phyloP scores from a whole-genome alignment of 2,797 vertebrate genomes.

The Phataginus tetradactyla region DNA sequence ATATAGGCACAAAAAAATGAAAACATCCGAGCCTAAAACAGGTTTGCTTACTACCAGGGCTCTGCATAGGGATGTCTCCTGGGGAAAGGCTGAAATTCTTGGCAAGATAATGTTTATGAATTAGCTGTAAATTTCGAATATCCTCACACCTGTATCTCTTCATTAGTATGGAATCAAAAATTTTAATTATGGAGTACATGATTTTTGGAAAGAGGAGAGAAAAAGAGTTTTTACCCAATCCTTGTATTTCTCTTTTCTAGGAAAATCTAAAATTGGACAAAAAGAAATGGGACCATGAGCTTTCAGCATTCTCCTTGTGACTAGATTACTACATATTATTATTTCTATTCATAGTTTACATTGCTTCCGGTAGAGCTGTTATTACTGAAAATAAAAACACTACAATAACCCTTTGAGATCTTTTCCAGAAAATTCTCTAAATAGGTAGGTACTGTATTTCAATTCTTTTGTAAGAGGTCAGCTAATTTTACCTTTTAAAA shows the following conservation, averaged over 20 bases:
- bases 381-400: conserved; percentile 76
- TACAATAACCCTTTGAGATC: conserved; percentile 72
- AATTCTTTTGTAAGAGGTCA: conserved; percentile 37
- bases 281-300: conserved; percentile 54
- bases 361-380: conserved; percentile 66
- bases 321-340: conserved; percentile 74
- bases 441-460: conserved; percentile 55
- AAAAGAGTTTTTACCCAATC: conserved; percentile 39
- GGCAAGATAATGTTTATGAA: conserved; percentile 26
- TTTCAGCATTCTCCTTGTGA: conserved; percentile 67
- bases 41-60: not conserved
- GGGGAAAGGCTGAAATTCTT: not conserved
- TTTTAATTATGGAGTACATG: conserved; percentile 62
- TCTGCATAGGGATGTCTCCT: not conserved
- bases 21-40: not conserved
- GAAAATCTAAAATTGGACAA: conserved; percentile 71
- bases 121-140: conserved; percentile 57
- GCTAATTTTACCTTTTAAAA: conserved; percentile 62
- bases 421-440: conserved; percentile 55
- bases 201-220: conserved; percentile 30
- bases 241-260: conserved; percentile 58
- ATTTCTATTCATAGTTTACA: conserved; percentile 76
- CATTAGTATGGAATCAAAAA: conserved; percentile 54
- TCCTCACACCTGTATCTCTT: not conserved
- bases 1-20: not conserved